These are phyloP conservation scores for Andrena fulva DNA, from an alignment of 2,888 invertebrate genomes.

Conservation along the genomic window DNA sequence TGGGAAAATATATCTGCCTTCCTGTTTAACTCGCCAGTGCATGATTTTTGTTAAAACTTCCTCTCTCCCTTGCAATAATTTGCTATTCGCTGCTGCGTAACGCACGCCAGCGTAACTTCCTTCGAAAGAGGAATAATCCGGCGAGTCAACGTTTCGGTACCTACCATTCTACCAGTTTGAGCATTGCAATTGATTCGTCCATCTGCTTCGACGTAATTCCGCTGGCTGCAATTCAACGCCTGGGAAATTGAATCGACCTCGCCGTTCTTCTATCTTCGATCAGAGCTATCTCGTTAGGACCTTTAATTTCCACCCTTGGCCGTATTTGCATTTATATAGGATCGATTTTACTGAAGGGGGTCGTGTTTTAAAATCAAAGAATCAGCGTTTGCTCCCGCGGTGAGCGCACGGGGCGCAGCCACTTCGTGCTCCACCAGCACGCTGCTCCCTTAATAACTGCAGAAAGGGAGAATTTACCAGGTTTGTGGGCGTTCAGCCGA, in stretches of 20 bases:
- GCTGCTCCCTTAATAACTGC: not conserved
- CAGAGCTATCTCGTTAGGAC: slow-evolving; percentile 39
- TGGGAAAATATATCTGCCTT: not conserved
- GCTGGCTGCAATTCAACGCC: not conserved
- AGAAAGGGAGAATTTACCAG: not conserved
- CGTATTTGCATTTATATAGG: slow-evolving; percentile 69
- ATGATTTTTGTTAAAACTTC: too few relatives aligned
- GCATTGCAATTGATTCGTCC: slow-evolving; percentile 25
- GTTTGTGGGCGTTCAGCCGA: not conserved
- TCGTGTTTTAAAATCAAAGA: slow-evolving; percentile 62
- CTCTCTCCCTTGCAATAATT: not conserved
- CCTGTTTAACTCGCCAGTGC: not conserved
- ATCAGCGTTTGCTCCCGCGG: slow-evolving; percentile 22
- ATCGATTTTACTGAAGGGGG: slow-evolving; percentile 7
- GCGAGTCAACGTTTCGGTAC: not conserved
- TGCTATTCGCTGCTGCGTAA: not conserved
- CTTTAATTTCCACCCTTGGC: slow-evolving; percentile 54
- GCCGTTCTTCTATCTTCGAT: slow-evolving; percentile 24
- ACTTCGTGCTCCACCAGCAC: not conserved
- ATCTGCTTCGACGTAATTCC: not conserved
- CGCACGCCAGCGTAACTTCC: too few relatives aligned
- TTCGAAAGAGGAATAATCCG: not conserved
- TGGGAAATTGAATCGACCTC: slow-evolving; percentile 38
- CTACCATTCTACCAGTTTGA: not conserved
- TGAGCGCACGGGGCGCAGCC: not conserved